Evolutionary conservation across 2,888 invertebrate species (phyloP).

Genomic region (Nephrotoma flavescens): DNA sequence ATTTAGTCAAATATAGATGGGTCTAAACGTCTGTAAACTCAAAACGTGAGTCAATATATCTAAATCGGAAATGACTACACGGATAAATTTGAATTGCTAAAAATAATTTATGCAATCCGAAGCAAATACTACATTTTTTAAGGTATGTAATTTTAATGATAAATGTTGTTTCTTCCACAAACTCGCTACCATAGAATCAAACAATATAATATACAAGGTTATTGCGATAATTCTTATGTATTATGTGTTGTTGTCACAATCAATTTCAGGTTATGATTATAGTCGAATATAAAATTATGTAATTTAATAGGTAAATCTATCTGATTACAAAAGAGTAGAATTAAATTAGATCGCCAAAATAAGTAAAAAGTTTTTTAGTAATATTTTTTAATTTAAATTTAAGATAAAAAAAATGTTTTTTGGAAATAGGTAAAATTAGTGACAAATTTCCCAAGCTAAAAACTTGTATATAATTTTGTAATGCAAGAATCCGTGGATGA

Average conservation of each 20-base stretch:
- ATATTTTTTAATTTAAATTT: too few species aligned
- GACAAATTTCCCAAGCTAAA: too few species aligned
- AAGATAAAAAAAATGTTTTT: too few species aligned
- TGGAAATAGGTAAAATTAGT: too few species aligned
- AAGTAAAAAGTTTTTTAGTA: too few species aligned
- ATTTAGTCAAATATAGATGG: background rate
- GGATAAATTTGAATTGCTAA: background rate
- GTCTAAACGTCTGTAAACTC: background rate
- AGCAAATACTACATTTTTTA: background rate
- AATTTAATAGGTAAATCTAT: too few species aligned
- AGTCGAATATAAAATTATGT: too few species aligned
- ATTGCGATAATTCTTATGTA: background rate
- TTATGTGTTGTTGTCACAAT: background rate
- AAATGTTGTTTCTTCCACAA: background rate
- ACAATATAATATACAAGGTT: background rate
- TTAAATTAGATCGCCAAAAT: too few species aligned
- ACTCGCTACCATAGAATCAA: background rate
- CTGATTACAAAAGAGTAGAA: too few species aligned
- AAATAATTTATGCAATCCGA: background rate
- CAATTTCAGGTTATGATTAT: background rate
- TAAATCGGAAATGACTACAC: background rate
- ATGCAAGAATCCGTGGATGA: too few species aligned
- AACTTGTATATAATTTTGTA: too few species aligned
- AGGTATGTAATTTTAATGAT: background rate
- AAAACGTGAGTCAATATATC: background rate